These are phyloP conservation scores for Mus minutoides DNA, from an alignment of 2,797 vertebrate species.

Conservation along the genomic window DNA sequence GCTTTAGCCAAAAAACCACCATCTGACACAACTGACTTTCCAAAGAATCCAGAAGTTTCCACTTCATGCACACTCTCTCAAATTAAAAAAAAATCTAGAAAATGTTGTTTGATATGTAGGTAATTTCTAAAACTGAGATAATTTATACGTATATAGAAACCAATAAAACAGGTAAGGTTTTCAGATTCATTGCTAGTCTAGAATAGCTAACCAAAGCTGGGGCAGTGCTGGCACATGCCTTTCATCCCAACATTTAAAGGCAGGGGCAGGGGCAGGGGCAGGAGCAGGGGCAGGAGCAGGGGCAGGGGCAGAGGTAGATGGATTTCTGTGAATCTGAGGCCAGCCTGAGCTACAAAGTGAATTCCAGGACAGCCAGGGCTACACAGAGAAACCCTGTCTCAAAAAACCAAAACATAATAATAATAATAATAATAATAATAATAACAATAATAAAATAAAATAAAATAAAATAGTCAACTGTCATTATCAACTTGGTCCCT, in stretches of 20 bases:
- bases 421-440: too few species aligned
- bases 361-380: neutral
- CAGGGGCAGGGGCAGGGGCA: neutral
- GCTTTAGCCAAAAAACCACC: neutral
- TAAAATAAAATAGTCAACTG: neutral
- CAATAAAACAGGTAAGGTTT: constrained; percentile 47
- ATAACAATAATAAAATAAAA: too few species aligned
- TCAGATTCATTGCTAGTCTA: neutral
- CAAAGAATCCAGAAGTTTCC: neutral
- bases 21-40: neutral
- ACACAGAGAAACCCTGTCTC: neutral
- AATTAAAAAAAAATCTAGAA: neutral
- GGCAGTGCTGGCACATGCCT: neutral
- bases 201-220: neutral
- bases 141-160: neutral
- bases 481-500: neutral
- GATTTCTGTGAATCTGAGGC: neutral
- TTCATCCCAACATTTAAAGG: neutral
- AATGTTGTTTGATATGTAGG: neutral
- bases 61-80: neutral
- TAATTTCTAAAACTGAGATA: constrained; percentile 10
- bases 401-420: too few species aligned
- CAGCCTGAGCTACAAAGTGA: neutral
- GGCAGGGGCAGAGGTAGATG: neutral
- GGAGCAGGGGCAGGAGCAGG: too few species aligned